phyloP scores from a whole-genome alignment of 2,888 invertebrate species.

The Oxystoma pomonae region DNA sequence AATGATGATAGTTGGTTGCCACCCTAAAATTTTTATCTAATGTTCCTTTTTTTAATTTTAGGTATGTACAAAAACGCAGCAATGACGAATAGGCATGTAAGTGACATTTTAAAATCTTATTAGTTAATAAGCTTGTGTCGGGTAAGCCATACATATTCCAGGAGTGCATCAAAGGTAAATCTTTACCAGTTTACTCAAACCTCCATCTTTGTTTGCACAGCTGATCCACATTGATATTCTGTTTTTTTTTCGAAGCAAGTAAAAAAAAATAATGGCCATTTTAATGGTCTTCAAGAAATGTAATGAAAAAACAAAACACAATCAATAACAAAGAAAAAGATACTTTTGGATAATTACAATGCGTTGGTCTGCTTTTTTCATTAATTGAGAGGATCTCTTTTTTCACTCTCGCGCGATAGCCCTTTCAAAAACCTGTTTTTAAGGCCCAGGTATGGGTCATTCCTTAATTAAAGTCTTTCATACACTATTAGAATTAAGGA shows the following conservation, averaged over 20 bases:
- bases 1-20: no score
- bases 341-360: constrained; percentile 25
- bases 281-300: no score
- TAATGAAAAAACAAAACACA: background rate
- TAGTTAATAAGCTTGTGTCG: background rate
- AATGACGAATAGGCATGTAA: background rate
- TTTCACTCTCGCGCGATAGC: constrained; percentile 37
- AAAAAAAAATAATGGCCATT: no score
- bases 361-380: constrained; percentile 33
- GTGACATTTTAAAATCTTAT: background rate
- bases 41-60: background rate
- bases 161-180: no score
- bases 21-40: no score
- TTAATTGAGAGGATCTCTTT: constrained; percentile 32
- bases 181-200: no score
- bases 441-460: constrained; percentile 43
- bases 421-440: constrained; percentile 39
- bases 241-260: no score
- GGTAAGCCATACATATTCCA: no score
- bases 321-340: constrained; percentile 7
- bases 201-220: no score
- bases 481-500: background rate
- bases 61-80: background rate
- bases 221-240: no score
- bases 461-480: constrained; percentile 34